These are phyloP conservation scores for Clarias gariepinus DNA, from an alignment of 2,113 vertebrate species.

Conservation along the genomic window DNA sequence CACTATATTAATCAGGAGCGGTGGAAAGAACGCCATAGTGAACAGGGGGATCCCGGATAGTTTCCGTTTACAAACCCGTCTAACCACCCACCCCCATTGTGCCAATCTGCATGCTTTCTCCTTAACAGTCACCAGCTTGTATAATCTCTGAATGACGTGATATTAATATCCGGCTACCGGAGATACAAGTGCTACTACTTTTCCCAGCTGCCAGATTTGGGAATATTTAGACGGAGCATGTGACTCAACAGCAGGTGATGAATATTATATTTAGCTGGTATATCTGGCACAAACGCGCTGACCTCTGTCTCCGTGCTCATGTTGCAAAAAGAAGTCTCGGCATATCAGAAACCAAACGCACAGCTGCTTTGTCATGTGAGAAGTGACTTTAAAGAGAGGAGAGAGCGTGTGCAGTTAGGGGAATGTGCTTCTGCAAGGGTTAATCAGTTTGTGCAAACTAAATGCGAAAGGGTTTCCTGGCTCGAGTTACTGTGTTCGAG, in stretches of 20 bases:
- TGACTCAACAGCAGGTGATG: conserved; percentile 46
- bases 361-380: background rate
- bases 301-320: conserved; percentile 7
- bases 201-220: conserved; percentile 20
- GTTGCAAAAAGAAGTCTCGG: conserved; percentile 33
- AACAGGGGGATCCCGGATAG: conserved; percentile 9
- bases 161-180: conserved; percentile 45
- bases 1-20: conserved; percentile 34
- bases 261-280: conserved; percentile 49
- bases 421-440: background rate
- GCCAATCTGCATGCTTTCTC: conserved; percentile 41
- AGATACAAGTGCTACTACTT: conserved; percentile 27
- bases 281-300: conserved; percentile 24
- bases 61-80: conserved; percentile 49
- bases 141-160: conserved; percentile 53
- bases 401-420: background rate
- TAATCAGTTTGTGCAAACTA: background rate
- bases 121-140: conserved; percentile 44
- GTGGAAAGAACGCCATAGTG: conserved; percentile 56
- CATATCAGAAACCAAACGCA: background rate
- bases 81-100: background rate
- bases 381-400: background rate
- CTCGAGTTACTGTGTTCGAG: background rate
- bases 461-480: background rate
- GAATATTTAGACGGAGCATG: conserved; percentile 46